These are phyloP conservation scores for Proterorhinus semilunaris DNA, from an alignment of 2,113 vertebrate genomes.

Conservation along the genomic window DNA sequence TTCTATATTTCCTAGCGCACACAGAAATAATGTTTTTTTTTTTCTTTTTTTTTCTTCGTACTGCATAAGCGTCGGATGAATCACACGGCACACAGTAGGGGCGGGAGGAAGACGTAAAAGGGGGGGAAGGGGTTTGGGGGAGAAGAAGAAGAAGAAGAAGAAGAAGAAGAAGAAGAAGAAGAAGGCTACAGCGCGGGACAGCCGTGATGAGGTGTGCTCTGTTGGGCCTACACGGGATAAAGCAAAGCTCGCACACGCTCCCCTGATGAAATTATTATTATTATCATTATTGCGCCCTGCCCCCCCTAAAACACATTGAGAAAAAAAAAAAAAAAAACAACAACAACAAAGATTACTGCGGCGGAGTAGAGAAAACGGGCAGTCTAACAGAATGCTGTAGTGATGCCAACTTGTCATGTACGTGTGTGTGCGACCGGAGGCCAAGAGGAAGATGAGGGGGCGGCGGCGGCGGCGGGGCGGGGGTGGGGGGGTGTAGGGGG, in stretches of 20 bases:
- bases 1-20: constrained; percentile 81
- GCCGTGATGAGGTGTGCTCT: constrained; percentile 64
- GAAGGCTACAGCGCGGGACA: constrained; percentile 15
- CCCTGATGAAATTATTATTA: constrained; percentile 59
- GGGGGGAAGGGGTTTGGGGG: constrained; percentile 51
- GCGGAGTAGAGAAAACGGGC: constrained; percentile 4
- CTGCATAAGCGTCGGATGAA: constrained; percentile 68
- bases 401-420: constrained; percentile 63
- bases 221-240: constrained; percentile 64
- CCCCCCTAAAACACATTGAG: constrained; percentile 41
- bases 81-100: constrained; percentile 74
- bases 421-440: constrained; percentile 66
- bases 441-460: constrained; percentile 47
- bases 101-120: constrained; percentile 13
- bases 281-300: constrained; percentile 16
- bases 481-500: constrained; percentile 2
- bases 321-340: constrained; percentile 41
- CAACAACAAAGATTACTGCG: background rate
- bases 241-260: constrained; percentile 63
- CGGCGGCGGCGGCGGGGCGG: background rate
- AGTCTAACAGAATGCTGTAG: constrained; percentile 51
- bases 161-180: constrained; percentile 31
- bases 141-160: constrained; percentile 35
- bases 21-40: constrained; percentile 72
- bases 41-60: constrained; percentile 54